phyloP scores from a whole-genome alignment of 2,797 vertebrate genomes.

The Cuculus canorus region DNA sequence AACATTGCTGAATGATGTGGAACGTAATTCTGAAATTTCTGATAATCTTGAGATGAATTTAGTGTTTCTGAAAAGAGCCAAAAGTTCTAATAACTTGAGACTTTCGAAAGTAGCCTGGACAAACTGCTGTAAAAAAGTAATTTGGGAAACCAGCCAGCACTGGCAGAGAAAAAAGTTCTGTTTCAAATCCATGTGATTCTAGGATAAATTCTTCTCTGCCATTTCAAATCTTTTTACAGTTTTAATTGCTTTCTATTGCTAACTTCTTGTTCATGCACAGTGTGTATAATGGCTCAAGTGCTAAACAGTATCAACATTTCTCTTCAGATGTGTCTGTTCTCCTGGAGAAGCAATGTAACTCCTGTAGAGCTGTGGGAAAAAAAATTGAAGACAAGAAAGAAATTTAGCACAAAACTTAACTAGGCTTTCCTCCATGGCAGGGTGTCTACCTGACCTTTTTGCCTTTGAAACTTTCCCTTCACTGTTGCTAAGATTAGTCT shows the following conservation, averaged over 20 bases:
- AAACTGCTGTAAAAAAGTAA: not conserved
- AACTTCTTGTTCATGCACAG: not conserved
- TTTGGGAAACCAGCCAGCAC: conserved; percentile 4
- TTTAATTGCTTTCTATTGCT: conserved; percentile 59
- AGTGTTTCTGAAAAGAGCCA: not conserved
- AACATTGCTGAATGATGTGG: not conserved
- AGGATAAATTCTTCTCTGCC: conserved; percentile 33
- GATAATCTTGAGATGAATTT: not conserved
- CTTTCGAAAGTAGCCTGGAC: not conserved
- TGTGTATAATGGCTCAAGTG: conserved; percentile 5
- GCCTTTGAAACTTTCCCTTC: conserved; percentile 6
- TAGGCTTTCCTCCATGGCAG: not conserved
- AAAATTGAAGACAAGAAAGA: not conserved
- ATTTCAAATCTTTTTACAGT: conserved; percentile 4
- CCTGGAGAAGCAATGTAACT: not conserved
- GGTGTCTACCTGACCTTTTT: conserved; percentile 23
- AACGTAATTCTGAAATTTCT: not conserved
- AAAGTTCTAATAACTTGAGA: not conserved
- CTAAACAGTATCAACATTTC: conserved; percentile 10
- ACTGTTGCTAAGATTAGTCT: not conserved
- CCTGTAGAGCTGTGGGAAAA: not conserved
- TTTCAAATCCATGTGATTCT: conserved; percentile 40
- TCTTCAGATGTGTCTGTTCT: conserved; percentile 3
- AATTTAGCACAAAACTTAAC: not conserved
- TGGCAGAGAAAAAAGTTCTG: conserved; percentile 25